A percentile compares a stretch with the other conserved stretches of the same genome.
These are phyloP conservation scores for Chaitophorus viminalis DNA, from an alignment of 2,888 invertebrate species.

Conservation along the genomic window DNA sequence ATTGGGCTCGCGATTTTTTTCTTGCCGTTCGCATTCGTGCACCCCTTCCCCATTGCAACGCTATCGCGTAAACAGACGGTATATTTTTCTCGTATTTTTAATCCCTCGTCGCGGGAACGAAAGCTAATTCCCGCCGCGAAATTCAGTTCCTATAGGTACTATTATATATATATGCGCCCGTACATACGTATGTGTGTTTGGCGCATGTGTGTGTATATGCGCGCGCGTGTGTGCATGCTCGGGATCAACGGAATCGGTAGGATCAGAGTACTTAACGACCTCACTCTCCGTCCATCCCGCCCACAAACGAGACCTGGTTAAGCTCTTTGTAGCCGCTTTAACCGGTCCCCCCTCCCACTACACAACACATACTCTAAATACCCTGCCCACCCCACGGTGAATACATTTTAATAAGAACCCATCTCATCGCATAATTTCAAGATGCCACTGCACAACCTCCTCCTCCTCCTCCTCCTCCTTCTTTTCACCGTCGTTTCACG, in stretches of 20 bases:
- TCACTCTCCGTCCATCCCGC: background rate
- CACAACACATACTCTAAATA: background rate
- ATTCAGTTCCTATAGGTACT: background rate
- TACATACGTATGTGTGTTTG: background rate
- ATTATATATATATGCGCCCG: too few relatives aligned
- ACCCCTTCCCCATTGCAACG: too few relatives aligned
- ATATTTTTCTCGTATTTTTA: constrained; percentile 6
- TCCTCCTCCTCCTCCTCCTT: background rate
- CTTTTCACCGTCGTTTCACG: too few relatives aligned
- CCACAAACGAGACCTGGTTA: background rate
- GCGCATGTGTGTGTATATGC: too few relatives aligned
- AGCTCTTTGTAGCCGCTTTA: constrained; percentile 53
- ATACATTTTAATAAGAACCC: constrained; percentile 51
- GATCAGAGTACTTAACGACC: constrained; percentile 35
- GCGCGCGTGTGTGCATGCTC: background rate
- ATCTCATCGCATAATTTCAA: constrained; percentile 39
- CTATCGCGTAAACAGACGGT: too few relatives aligned
- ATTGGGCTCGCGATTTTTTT: background rate
- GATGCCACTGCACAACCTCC: background rate
- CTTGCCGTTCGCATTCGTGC: background rate
- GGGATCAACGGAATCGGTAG: constrained; percentile 50
- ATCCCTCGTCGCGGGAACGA: constrained; percentile 3
- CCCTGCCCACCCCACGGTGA: background rate
- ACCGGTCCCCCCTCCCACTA: background rate
- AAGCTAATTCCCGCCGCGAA: background rate